A percentile compares a stretch with the other conserved stretches of the same genome.
Evolutionary conservation across 2,113 vertebrate species (phyloP).

Genomic region (Nymphicus hollandicus): DNA sequence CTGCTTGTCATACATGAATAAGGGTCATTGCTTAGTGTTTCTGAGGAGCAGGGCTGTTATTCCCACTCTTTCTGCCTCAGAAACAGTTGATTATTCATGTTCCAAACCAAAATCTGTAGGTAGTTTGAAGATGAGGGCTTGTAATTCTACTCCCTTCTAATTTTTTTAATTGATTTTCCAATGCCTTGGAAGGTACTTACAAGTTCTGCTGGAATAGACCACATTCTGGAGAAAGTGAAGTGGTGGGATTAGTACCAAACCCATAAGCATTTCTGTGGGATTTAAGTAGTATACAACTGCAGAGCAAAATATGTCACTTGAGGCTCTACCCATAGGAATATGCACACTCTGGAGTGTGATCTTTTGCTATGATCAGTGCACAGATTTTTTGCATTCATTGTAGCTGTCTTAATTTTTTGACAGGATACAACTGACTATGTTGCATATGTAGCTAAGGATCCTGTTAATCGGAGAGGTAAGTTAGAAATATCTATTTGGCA

Average conservation of each 20-base stretch:
- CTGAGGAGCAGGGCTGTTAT: not conserved
- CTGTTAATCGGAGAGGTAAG: constrained; percentile 96
- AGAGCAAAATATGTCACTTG: not conserved
- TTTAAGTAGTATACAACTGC: not conserved
- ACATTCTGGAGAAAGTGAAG: not conserved
- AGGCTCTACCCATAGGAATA: not conserved
- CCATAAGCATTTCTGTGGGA: not conserved
- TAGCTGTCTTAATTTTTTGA: constrained; percentile 10
- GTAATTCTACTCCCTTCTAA: not conserved
- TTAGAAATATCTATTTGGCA: not conserved
- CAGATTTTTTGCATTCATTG: not conserved
- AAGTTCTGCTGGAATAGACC: not conserved
- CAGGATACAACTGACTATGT: constrained; percentile 96
- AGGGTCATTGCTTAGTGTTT: not conserved
- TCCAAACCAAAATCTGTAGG: not conserved
- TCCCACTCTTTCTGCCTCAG: not conserved
- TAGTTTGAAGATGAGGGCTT: not conserved
- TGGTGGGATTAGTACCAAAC: not conserved
- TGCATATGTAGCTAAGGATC: constrained; percentile 97
- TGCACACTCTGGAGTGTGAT: not conserved
- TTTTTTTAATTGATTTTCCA: not conserved
- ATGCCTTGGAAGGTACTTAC: not conserved
- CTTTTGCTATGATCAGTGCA: not conserved
- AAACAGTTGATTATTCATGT: not conserved
- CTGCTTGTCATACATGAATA: not conserved